phyloP scores from a whole-genome alignment of 2,888 invertebrate genomes.

The Incurvaria masculella region DNA sequence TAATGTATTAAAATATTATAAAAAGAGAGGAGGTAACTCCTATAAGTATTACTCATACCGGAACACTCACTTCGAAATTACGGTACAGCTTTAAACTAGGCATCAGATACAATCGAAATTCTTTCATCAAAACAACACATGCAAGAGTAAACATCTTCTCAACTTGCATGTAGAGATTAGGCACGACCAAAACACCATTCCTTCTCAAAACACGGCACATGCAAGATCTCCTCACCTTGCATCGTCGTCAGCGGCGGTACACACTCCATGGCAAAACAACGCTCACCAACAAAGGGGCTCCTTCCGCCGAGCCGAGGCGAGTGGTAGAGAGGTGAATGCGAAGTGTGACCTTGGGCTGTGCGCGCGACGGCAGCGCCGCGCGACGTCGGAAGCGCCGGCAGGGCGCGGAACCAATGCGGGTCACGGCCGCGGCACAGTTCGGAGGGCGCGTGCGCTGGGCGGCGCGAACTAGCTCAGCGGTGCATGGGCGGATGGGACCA shows the following conservation, averaged over 20 bases:
- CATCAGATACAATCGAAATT: too few species aligned
- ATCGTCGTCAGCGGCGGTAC: slow-evolving; percentile 26
- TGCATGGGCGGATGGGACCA: too few species aligned
- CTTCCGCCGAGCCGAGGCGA: slow-evolving; percentile 13
- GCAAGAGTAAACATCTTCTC: slow-evolving; percentile 1
- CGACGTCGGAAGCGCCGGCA: slow-evolving; percentile 14
- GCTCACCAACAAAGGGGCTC: slow-evolving; percentile 11
- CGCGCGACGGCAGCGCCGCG: slow-evolving; percentile 6
- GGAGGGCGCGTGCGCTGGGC: slow-evolving; percentile 2
- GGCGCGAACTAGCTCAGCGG: too few species aligned
- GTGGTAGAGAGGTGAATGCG: slow-evolving; percentile 23
- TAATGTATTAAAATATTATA: too few species aligned
- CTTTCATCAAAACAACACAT: too few species aligned
- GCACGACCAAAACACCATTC: slow-evolving; percentile 1
- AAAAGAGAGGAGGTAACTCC: too few species aligned
- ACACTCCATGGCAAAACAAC: slow-evolving; percentile 25
- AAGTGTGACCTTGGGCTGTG: too few species aligned
- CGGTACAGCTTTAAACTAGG: too few species aligned
- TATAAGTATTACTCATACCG: too few species aligned
- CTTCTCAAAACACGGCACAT: slow-evolving; percentile 17
- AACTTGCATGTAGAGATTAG: neutral
- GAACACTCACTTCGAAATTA: too few species aligned
- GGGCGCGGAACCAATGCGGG: slow-evolving; percentile 22
- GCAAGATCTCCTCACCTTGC: slow-evolving; percentile 23
- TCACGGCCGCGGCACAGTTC: slow-evolving; percentile 46